A percentile compares a stretch with the other conserved stretches of the same genome.
Evolutionary conservation across 2,888 invertebrate species (phyloP).

Genomic region (Mythimna loreyi): DNA sequence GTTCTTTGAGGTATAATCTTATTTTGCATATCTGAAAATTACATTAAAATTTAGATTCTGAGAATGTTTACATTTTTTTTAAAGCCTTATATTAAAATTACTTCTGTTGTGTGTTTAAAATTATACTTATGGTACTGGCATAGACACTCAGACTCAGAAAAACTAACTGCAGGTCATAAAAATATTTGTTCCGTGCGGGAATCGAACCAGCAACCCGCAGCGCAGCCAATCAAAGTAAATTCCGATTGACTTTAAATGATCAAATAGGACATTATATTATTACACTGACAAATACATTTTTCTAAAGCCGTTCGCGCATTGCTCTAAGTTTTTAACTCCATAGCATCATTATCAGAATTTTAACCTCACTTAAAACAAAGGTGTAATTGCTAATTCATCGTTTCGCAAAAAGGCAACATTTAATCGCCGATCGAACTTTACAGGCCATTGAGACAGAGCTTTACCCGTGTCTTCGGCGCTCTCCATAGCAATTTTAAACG

Average conservation of each 20-base stretch:
- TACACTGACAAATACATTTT: too few relatives aligned
- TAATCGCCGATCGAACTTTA: constrained; percentile 57
- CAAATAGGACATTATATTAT: not conserved
- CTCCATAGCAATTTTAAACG: constrained; percentile 77
- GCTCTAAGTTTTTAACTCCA: not conserved
- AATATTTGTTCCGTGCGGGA: too few relatives aligned
- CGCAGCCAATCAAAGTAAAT: not conserved
- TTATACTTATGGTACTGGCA: too few relatives aligned
- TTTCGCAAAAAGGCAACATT: constrained; percentile 47
- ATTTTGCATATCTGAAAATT: constrained; percentile 18
- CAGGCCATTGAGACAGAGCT: constrained; percentile 55
- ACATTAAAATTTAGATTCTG: too few relatives aligned
- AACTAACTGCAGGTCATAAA: too few relatives aligned
- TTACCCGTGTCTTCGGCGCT: constrained; percentile 61
- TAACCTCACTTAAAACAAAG: constrained; percentile 35
- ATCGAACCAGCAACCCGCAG: too few relatives aligned
- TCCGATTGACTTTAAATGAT: not conserved
- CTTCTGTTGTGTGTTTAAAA: too few relatives aligned
- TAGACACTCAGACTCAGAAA: too few relatives aligned
- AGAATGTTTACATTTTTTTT: too few relatives aligned
- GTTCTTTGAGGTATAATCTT: constrained; percentile 21
- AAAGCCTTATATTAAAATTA: too few relatives aligned
- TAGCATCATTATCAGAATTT: constrained; percentile 20
- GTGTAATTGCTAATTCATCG: constrained; percentile 50
- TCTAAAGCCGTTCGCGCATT: not conserved